Percentiles rank a stretch among this genome's conserved stretches.
phyloP scores from a whole-genome alignment of 2,888 invertebrate species.

The Drosophila rellima region DNA sequence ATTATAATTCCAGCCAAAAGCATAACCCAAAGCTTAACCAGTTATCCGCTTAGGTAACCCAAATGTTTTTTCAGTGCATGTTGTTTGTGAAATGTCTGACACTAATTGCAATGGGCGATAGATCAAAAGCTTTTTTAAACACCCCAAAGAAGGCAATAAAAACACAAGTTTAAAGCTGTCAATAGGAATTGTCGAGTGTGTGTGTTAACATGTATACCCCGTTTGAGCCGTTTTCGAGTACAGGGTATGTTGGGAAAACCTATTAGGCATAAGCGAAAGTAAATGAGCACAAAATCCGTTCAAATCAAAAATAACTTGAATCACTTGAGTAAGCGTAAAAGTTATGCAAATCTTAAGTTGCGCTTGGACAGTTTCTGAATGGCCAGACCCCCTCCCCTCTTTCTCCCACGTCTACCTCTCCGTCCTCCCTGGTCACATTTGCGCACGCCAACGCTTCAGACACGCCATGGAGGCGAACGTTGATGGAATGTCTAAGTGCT shows the following conservation, averaged over 20 bases:
- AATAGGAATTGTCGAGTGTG: background rate
- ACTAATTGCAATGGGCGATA: constrained; percentile 69
- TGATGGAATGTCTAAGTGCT: constrained; percentile 78
- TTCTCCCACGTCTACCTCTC: background rate
- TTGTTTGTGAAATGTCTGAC: constrained; percentile 46
- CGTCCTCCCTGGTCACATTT: constrained; percentile 22
- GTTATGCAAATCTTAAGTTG: constrained; percentile 72
- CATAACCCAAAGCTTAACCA: background rate
- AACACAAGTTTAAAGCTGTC: constrained; percentile 4
- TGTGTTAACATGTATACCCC: background rate
- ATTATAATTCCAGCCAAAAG: too few species aligned
- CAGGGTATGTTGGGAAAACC: constrained; percentile 8
- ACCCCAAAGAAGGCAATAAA: constrained; percentile 53
- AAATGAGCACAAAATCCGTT: constrained; percentile 57
- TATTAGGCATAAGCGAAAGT: constrained; percentile 41
- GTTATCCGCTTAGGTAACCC: background rate
- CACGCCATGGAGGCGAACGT: constrained; percentile 55
- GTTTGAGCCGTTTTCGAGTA: background rate
- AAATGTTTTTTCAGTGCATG: constrained; percentile 13
- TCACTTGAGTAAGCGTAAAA: constrained; percentile 46
- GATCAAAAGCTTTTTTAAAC: constrained; percentile 61
- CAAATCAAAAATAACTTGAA: constrained; percentile 29
- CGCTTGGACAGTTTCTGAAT: constrained; percentile 66
- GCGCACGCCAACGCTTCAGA: constrained; percentile 66
- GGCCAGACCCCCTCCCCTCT: constrained; percentile 33